phyloP scores from a whole-genome alignment of 1,140 invertebrate genomes.

The Nomia melanderi region DNA sequence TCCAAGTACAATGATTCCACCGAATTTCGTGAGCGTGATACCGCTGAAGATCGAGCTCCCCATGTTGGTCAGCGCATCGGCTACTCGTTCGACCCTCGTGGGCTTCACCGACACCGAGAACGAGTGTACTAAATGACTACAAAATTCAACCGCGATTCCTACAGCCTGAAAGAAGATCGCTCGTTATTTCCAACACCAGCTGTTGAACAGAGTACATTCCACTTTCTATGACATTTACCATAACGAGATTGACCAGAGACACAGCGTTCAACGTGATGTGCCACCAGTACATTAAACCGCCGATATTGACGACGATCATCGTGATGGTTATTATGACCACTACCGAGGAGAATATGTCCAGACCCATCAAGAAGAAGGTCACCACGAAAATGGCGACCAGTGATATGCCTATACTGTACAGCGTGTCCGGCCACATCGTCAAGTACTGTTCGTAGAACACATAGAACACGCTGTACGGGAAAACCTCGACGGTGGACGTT shows the following conservation, averaged over 20 bases:
- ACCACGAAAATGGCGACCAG: slow-evolving; percentile 96
- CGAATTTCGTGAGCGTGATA: slow-evolving; percentile 98
- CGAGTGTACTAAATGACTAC: slow-evolving; percentile 96
- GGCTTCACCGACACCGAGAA: slow-evolving; percentile 90
- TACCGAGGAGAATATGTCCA: slow-evolving; percentile 94
- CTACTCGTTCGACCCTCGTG: slow-evolving; percentile 88
- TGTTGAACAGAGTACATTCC: not conserved
- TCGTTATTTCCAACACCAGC: not conserved
- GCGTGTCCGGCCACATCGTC: slow-evolving; percentile 95
- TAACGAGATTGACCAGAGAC: slow-evolving; percentile 98
- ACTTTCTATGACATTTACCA: slow-evolving; percentile 84
- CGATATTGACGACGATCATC: slow-evolving; percentile 96
- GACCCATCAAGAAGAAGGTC: slow-evolving; percentile 95
- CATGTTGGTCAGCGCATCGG: slow-evolving; percentile 93
- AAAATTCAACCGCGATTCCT: slow-evolving; percentile 99
- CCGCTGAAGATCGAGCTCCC: slow-evolving; percentile 98
- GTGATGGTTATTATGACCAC: slow-evolving; percentile 95
- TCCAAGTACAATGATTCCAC: slow-evolving; percentile 95
- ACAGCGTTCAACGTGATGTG: slow-evolving; percentile 97
- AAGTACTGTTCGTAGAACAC: slow-evolving; percentile 99
- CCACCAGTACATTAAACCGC: slow-evolving; percentile 99
- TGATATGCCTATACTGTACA: slow-evolving; percentile 93
- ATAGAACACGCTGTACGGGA: slow-evolving; percentile 98
- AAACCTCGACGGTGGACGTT: slow-evolving; percentile 88
- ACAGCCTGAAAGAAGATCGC: slow-evolving; percentile 85